Conservation (phyloP, 2,113 vertebrate species). For the Datnioides undecimradiatus region DNA sequence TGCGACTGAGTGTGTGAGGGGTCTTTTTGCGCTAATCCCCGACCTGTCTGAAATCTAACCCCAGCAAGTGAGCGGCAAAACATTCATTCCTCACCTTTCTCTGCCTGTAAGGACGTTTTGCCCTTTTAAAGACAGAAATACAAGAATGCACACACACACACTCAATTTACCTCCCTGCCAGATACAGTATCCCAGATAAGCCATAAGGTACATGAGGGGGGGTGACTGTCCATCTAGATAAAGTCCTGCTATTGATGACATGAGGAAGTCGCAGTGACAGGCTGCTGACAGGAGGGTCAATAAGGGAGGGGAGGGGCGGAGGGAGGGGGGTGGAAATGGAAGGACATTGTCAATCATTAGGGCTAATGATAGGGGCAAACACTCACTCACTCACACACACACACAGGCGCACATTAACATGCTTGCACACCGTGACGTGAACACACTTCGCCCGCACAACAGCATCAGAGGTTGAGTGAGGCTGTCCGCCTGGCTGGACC, state of each 20-base stretch:
- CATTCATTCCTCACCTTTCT: constrained; percentile 35
- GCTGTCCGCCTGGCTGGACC: constrained; percentile 26
- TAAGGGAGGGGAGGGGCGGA: constrained; percentile 64
- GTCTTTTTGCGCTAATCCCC: neutral
- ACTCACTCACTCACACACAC: constrained; percentile 27
- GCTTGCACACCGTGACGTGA: constrained; percentile 11
- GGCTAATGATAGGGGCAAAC: constrained; percentile 66
- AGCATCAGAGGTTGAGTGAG: constrained; percentile 24
- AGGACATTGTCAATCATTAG: constrained; percentile 78
- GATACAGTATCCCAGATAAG: constrained; percentile 73
- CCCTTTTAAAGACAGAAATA: constrained; percentile 49
- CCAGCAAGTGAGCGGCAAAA: neutral
- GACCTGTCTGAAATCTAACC: constrained; percentile 28
- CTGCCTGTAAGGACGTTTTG: constrained; percentile 7
- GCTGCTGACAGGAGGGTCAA: constrained; percentile 78
- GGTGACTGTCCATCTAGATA: constrained; percentile 73
- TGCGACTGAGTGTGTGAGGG: neutral
- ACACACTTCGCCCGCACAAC: constrained; percentile 5
- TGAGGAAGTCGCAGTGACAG: constrained; percentile 73
- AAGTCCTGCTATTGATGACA: constrained; percentile 75
- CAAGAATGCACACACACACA: constrained; percentile 29
- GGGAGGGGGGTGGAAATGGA: constrained; percentile 40
- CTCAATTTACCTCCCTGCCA: constrained; percentile 44
- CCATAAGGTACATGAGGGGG: constrained; percentile 55
- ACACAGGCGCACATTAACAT: constrained; percentile 32